A percentile compares a stretch with the other conserved stretches of the same genome.
These are phyloP conservation scores for Pterobdella sp. DNA, from an alignment of 2,888 invertebrate species.

Conservation along the genomic window DNA sequence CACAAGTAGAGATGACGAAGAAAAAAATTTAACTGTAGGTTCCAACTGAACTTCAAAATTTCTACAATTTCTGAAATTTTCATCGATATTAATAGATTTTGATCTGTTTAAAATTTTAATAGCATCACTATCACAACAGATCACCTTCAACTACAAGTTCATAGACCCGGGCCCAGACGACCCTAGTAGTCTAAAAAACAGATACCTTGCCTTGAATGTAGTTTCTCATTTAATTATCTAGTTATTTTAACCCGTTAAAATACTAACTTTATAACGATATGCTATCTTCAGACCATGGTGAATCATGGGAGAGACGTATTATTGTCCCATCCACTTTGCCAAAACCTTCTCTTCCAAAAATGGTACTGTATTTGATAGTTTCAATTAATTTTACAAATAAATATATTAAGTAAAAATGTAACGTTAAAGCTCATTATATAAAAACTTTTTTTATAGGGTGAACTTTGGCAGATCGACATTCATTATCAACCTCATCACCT, in stretches of 20 bases:
- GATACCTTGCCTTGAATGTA: conserved; percentile 40
- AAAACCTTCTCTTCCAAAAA: conserved; percentile 80
- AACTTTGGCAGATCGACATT: conserved; percentile 38
- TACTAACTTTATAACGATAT: neutral
- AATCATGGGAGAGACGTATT: conserved; percentile 74
- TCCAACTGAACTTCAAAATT: no score
- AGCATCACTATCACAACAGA: conserved; percentile 32
- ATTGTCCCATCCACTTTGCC: conserved; percentile 74
- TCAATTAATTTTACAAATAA: neutral
- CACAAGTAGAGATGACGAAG: conserved; percentile 38
- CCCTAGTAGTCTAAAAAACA: conserved; percentile 28
- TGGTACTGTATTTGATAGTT: conserved; percentile 58
- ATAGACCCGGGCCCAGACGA: conserved; percentile 40
- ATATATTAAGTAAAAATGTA: neutral
- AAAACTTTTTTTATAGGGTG: conserved; percentile 33
- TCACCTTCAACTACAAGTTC: conserved; percentile 40
- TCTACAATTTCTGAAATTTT: neutral
- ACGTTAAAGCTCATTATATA: neutral
- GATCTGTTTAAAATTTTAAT: neutral
- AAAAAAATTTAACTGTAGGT: conserved; percentile 37
- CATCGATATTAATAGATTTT: conserved; percentile 4
- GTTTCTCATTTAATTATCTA: neutral
- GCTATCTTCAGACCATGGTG: conserved; percentile 68
- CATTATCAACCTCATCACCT: conserved; percentile 37
- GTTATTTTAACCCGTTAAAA: neutral